Conservation (phyloP, 2,113 vertebrate species). For the Archilochus colubris region DNA sequence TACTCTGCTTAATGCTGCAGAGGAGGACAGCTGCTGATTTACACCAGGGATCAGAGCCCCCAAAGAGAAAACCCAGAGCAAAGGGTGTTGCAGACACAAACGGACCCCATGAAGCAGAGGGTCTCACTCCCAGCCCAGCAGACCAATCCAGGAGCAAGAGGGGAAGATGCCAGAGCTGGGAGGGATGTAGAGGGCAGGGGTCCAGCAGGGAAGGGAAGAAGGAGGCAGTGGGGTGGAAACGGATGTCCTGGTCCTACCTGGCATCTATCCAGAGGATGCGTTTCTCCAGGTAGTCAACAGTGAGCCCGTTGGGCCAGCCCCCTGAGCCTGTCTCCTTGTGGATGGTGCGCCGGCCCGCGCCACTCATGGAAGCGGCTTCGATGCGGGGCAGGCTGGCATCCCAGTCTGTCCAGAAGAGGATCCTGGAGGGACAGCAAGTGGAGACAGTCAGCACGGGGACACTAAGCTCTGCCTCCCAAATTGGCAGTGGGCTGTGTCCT, state of each 20-base stretch:
- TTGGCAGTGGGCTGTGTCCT: accelerated
- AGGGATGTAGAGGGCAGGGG: neutral
- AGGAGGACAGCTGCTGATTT: accelerated
- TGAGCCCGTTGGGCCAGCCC: conserved; percentile 97
- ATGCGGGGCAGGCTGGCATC: conserved; percentile 94
- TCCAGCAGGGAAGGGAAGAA: accelerated
- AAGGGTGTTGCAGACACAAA: accelerated
- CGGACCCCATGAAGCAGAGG: accelerated
- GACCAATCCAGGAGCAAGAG: accelerated
- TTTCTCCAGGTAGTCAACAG: conserved; percentile 95
- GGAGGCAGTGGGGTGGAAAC: accelerated
- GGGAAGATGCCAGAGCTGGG: neutral
- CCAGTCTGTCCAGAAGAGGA: conserved; percentile 98
- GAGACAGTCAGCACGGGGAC: neutral
- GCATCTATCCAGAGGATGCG: conserved; percentile 97
- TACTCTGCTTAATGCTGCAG: accelerated
- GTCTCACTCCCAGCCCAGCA: neutral
- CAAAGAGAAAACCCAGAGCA: neutral
- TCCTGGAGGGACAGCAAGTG: conserved; percentile 61
- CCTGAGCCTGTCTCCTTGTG: conserved; percentile 93
- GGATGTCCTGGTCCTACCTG: conserved; percentile 74
- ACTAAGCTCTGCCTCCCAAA: neutral
- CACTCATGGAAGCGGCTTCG: conserved; percentile 96
- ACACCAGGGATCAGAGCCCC: neutral
- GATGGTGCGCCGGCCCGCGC: conserved; percentile 89